Evolutionary conservation across 2,113 vertebrate species (phyloP), one percentile per base, ranked within the genome.

Genomic region (Solea solea): DNA sequence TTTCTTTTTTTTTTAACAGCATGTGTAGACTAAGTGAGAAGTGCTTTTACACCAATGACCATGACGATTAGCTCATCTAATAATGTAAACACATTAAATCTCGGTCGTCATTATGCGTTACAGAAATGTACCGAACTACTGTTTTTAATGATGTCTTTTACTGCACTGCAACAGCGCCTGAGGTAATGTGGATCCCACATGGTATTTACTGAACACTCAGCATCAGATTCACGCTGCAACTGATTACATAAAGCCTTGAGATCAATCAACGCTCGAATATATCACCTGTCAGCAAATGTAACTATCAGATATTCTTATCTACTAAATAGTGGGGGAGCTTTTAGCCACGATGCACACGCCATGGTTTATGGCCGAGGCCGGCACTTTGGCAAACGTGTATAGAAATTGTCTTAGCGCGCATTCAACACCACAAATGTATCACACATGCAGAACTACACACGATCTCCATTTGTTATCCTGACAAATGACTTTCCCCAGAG

Each of bases 401-500:
- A 3, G 9, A 75, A 60, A 68, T 39, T n/a, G 9, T 63, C 71
- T 64, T 14, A 62, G 48, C 16, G 1, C 9, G 2, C 13, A 4
- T 63, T 74, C 63, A 44, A 27, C 16, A 4, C 60, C 52, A 50
- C 58, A 40, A 58, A 73, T 41, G 28, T 25, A 58, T 55, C 60
- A 13, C 62, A 69, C 12, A 53, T 14, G 57, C 44, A 59, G 42
- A 62, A 55, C 46, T 34, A 57, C 66, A 45, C 28, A 42, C 15
- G 52, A 45, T 51, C 66, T 48, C 48, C 13, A 67, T 60, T 69
- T 69, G 45, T 51, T 66, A 51, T 69, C 76, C 61, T 69, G 57
- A 78, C 61, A 74, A 62, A 79, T 50, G n/a, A 25, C 41, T 53
- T 81, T 64, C 54, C 55, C 52, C 65, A 55, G 0, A 63, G 69